These are phyloP conservation scores for Bombus sylvicola DNA, from an alignment of 1,140 invertebrate genomes.

Conservation along the genomic window DNA sequence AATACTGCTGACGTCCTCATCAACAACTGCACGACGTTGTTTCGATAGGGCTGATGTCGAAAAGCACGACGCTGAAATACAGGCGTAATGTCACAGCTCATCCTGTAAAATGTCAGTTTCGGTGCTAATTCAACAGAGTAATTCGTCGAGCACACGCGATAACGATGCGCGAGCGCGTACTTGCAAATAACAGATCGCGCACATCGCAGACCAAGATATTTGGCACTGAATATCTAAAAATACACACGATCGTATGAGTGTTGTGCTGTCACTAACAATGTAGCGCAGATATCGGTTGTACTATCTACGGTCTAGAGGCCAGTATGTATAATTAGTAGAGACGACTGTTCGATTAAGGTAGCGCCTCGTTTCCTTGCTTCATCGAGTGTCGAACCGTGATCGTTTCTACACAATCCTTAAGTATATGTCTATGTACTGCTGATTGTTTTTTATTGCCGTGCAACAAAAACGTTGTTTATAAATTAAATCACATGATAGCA, in stretches of 20 bases:
- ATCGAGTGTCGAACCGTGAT: background rate
- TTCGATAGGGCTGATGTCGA: background rate
- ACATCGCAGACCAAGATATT: constrained; percentile 28
- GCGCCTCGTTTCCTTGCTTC: background rate
- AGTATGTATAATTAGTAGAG: constrained; percentile 24
- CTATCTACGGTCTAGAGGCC: constrained; percentile 30
- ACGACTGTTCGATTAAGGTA: background rate
- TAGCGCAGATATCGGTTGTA: constrained; percentile 18
- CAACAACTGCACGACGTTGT: background rate
- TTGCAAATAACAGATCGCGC: constrained; percentile 19
- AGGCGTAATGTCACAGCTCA: background rate
- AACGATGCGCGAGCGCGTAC: background rate
- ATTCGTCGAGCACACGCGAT: constrained; percentile 20
- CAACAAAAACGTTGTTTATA: background rate
- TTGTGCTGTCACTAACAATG: constrained; percentile 9
- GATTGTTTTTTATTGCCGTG: too few relatives aligned
- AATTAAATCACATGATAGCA: background rate
- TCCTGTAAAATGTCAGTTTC: constrained; percentile 20
- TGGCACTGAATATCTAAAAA: constrained; percentile 31
- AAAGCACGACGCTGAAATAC: background rate
- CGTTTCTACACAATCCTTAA: background rate
- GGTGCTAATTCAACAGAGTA: background rate
- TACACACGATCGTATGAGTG: background rate
- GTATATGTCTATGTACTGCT: background rate
- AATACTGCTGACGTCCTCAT: background rate